A percentile compares a stretch with the other conserved stretches of the same genome.
phyloP scores from a whole-genome alignment of 2,888 invertebrate species.

The Trileptium ribeirensis region DNA sequence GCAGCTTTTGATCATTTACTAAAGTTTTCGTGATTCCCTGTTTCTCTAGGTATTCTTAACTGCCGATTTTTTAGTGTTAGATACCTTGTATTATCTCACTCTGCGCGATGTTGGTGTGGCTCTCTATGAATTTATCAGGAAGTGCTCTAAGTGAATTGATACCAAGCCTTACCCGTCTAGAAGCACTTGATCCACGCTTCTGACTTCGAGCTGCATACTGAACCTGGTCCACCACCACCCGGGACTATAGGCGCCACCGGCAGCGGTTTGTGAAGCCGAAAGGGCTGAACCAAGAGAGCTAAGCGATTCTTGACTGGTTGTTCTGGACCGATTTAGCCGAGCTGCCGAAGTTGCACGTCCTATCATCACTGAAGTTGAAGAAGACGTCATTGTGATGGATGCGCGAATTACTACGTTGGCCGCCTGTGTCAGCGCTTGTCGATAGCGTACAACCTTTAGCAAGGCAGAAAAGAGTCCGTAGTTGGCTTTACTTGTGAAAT shows the following conservation, averaged over 20 bases:
- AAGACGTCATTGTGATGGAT: background rate
- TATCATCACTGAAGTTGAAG: background rate
- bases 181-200: conserved; percentile 43
- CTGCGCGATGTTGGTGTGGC: too few relatives aligned
- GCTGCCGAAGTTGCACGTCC: conserved; percentile 8
- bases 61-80: too few relatives aligned
- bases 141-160: conserved; percentile 65
- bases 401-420: background rate
- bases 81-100: too few relatives aligned
- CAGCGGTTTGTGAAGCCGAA: conserved; percentile 30
- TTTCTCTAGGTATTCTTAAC: too few relatives aligned
- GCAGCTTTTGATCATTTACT: too few relatives aligned
- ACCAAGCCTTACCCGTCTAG: conserved; percentile 68
- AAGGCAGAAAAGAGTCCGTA: conserved; percentile 88
- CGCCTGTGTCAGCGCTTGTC: conserved; percentile 1
- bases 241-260: too few relatives aligned
- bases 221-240: too few relatives aligned
- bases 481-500: conserved; percentile 82
- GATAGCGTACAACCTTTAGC: conserved; percentile 65
- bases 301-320: conserved; percentile 63
- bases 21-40: too few relatives aligned
- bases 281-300: conserved; percentile 68
- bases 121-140: too few relatives aligned
- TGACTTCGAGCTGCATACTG: too few relatives aligned
- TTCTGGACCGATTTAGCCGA: background rate